These are phyloP conservation scores for Formica selysi DNA, from an alignment of 1,140 invertebrate genomes.

Conservation along the genomic window DNA sequence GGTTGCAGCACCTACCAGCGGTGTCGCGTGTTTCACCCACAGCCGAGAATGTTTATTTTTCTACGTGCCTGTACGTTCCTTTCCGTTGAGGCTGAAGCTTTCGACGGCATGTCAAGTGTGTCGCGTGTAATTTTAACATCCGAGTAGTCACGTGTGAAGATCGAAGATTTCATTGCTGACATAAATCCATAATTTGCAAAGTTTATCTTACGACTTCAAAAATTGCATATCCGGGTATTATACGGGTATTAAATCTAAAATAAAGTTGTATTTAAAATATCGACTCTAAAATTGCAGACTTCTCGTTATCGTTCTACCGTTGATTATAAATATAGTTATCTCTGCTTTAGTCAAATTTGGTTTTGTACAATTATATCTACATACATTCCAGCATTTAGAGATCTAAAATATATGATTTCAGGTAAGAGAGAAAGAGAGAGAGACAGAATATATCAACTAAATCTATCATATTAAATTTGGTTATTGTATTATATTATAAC, in stretches of 20 bases:
- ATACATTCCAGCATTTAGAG: not conserved
- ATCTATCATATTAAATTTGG: not conserved
- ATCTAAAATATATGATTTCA: not conserved
- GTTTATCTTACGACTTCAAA: not conserved
- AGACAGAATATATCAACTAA: not conserved
- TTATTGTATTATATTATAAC: not conserved
- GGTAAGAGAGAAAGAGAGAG: too few relatives aligned
- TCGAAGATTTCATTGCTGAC: not conserved
- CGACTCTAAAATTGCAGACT: not conserved
- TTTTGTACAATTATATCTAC: not conserved
- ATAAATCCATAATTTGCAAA: slow-evolving; percentile 1
- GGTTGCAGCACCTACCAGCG: slow-evolving; percentile 8
- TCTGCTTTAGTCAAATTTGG: not conserved
- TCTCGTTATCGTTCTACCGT: not conserved
- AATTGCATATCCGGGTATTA: not conserved
- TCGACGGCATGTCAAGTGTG: slow-evolving; percentile 21
- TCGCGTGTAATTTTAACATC: slow-evolving; percentile 50
- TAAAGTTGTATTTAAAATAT: not conserved
- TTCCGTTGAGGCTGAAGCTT: slow-evolving; percentile 6
- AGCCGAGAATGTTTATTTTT: slow-evolving; percentile 46
- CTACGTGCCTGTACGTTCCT: slow-evolving; percentile 6
- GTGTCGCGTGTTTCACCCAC: slow-evolving; percentile 35
- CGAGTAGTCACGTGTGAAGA: not conserved
- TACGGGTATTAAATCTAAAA: not conserved
- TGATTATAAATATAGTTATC: not conserved